Evolutionary conservation across 30 jellyfish, hydroid and myxozoan genomes (phyloP).

Genomic region (Sanderia malayensis): DNA sequence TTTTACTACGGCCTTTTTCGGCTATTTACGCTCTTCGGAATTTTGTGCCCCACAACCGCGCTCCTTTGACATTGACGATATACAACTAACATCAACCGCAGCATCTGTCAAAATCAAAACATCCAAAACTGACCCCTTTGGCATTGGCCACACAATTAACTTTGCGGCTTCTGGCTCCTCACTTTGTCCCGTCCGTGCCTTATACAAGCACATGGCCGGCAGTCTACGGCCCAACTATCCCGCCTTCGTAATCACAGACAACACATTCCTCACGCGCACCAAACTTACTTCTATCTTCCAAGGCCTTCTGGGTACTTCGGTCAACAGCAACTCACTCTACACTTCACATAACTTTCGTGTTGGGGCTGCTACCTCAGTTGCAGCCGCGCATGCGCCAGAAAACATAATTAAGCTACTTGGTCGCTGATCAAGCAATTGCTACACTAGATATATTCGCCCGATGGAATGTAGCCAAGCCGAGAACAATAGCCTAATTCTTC

Average conservation of each 20-base stretch:
- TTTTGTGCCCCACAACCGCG: neutral
- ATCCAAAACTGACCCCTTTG: slow-evolving; percentile 15
- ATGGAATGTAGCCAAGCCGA: too few species aligned
- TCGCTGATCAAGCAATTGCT: slow-evolving; percentile 1
- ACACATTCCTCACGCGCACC: neutral
- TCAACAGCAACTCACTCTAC: neutral
- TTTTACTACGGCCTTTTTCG: slow-evolving; percentile 5
- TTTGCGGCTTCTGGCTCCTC: neutral
- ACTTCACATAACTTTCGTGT: neutral
- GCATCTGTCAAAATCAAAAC: neutral
- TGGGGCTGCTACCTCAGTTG: slow-evolving; percentile 12
- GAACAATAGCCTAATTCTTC: too few species aligned
- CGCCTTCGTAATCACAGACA: neutral
- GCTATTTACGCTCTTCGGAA: slow-evolving; percentile 7
- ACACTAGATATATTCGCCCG: neutral
- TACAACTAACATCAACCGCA: neutral
- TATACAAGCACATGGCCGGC: neutral
- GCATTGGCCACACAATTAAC: neutral
- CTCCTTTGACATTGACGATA: neutral
- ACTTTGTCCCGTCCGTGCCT: slow-evolving; percentile 5
- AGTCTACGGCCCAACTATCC: neutral
- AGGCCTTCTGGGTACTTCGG: neutral
- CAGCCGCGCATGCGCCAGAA: neutral
- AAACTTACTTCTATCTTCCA: neutral
- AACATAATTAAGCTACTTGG: neutral